phyloP scores from a whole-genome alignment of 2,888 invertebrate species.

The Tetranychus truncatus region DNA sequence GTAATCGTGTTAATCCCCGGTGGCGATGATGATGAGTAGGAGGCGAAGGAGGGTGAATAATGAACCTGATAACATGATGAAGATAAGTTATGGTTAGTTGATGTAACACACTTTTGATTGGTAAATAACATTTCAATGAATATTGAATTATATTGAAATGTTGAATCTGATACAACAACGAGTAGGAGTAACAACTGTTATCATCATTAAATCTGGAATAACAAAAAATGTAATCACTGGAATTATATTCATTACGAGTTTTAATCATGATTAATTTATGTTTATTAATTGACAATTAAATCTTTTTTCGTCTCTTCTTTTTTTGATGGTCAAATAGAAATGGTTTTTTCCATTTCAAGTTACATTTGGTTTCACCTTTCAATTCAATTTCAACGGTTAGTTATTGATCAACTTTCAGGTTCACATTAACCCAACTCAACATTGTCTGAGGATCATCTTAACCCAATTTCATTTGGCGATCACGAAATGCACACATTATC shows the following conservation, averaged over 20 bases:
- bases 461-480: background rate
- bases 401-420: background rate
- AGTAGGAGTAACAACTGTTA: background rate
- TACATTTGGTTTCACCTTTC: background rate
- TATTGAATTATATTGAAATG: background rate
- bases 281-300: background rate
- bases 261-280: background rate
- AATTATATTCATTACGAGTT: background rate
- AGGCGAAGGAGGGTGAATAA: background rate
- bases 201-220: background rate
- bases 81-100: background rate
- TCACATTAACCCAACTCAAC: background rate
- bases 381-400: background rate
- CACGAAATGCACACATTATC: background rate
- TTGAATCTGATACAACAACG: background rate
- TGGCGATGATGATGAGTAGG: background rate
- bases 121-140: background rate
- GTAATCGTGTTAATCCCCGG: background rate
- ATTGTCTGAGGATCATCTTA: background rate
- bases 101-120: background rate
- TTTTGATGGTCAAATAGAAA: background rate
- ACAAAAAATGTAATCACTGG: too few species aligned
- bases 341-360: background rate
- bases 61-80: background rate
- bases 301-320: background rate